Evolutionary conservation across 2,113 vertebrate species (phyloP).

Genomic region (Perognathus longimembris): DNA sequence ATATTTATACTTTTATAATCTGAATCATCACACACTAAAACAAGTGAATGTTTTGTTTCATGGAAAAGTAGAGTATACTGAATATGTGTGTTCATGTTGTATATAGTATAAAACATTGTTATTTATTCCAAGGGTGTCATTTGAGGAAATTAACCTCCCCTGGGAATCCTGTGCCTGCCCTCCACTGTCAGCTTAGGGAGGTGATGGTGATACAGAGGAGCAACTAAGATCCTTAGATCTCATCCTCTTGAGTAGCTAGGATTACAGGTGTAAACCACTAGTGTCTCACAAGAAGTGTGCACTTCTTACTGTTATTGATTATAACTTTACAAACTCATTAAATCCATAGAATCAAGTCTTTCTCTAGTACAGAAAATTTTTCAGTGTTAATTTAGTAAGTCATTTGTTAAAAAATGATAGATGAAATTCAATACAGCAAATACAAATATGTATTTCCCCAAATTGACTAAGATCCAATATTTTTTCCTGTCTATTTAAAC

Average conservation of each 20-base stretch:
- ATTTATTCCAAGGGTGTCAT: not conserved
- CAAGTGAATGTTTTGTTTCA: not conserved
- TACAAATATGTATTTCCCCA: not conserved
- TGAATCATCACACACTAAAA: not conserved
- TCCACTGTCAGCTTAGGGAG: not conserved
- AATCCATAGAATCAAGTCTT: not conserved
- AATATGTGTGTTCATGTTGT: not conserved
- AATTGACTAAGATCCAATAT: not conserved
- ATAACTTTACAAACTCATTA: not conserved
- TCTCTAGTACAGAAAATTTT: not conserved
- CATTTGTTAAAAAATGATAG: not conserved
- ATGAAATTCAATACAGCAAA: slow-evolving; percentile 15
- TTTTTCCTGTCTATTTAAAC: not conserved
- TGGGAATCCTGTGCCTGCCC: not conserved
- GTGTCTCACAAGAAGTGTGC: too few species aligned
- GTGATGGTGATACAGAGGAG: too few species aligned
- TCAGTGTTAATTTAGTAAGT: slow-evolving; percentile 22
- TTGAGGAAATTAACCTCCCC: not conserved
- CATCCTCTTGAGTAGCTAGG: too few species aligned
- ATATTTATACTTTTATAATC: not conserved
- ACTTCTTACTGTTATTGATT: not conserved
- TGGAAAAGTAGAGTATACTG: not conserved
- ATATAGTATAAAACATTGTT: not conserved
- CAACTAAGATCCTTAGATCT: too few species aligned
- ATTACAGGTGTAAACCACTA: too few species aligned